Base-by-base conservation (phyloP, 2,113 vertebrate species). In the Myocastor coypus region DNA sequence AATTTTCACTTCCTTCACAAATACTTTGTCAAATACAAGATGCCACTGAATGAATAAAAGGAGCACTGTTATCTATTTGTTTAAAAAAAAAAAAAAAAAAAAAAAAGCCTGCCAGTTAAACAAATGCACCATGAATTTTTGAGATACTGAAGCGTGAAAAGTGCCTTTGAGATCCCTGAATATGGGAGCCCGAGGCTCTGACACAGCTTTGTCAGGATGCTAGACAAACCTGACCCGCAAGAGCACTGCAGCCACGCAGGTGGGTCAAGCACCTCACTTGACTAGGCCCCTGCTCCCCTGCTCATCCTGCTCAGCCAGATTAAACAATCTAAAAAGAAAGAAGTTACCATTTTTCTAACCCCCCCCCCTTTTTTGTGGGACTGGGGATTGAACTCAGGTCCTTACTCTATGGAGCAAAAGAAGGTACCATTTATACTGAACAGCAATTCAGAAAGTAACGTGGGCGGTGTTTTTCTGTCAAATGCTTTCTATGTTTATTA, bases 101-200 rank as follows among this genome's bases (percentile, higher is more conserved):
- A n/a, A n/a, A n/a, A n/a, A n/a, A n/a, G n/a, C n/a, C n/a, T 83
- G 52, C 68, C 85, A 86, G 85, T 91, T 91, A 83, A 87, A 91
- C 32, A 77, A 73, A 34, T 46, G 85, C 0, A 11, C 12, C 71
- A 80, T 80, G 78, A n/a, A 91, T 89, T 84, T 64, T 88, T 55
- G 66, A 84, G 24, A 81, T 37, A 32, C 28, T 78, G 80, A 94
- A 73, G 88, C 61, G 59, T 69, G 10, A 69, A 90, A 75, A 52
- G 4, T 22, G 13, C 75, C 85, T 80, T 34, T 59, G 32, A 91
- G 75, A 52, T 50, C 66, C 73, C 1, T 16, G 22, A 83, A 26
- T 10, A 12, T 24, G 59, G 42, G 14, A 24, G 14, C 19, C 1
- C 4, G 19, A 26, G 2, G 30, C 26, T 83, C 32, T 46, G 37